Base-by-base conservation (phyloP, 2,888 invertebrate genomes). In the Drosophila villosipedis region DNA sequence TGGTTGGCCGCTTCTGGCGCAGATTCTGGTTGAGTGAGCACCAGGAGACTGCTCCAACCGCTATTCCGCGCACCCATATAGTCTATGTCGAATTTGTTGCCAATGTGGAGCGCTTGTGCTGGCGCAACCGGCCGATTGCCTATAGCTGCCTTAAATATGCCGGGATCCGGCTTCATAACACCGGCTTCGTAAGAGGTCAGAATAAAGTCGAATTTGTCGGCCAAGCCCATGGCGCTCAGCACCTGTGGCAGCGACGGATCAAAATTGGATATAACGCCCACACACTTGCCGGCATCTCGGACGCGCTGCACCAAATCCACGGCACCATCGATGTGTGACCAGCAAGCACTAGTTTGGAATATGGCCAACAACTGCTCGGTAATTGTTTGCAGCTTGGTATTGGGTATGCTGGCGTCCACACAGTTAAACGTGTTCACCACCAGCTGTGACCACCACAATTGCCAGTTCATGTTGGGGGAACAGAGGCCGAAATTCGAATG, bases 191-290 rank as follows among this genome's bases (percentile, higher is more conserved):
- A 97, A 0, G 98, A 98, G 2, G 96, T 95, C 12, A 98, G 73
- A 54, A 98, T 94, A 93, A 98, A 98, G 78, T 96, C 94, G 92
- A 98, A 98, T 91, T 86, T 79, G 6, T 95, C 92, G 35, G 94
- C 91, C 43, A 98, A 92, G 52, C 94, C 94, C 62, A 96, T 94
- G 82, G 95, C 95, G 4, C 92, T 76, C 30, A 98, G 94, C 74
- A 98, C 95, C 19, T 94, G 93, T 58, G 95, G 94, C 3, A 98
- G 94, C 41, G 98, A 94, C 28, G 97, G 96, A 94, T 98, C 98
- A 93, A 96, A 97, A 93, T 99, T 99, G 1, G 98, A 98, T 79
- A 98, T 96, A 0, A 98, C 95, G 4, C 98, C 98, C 41, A 98
- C 83, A 33, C 69, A 80, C 66, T 93, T 93, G 28, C 85, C 86